phyloP scores from a whole-genome alignment of 2,888 invertebrate species.

The Mechanitis mazaeus region DNA sequence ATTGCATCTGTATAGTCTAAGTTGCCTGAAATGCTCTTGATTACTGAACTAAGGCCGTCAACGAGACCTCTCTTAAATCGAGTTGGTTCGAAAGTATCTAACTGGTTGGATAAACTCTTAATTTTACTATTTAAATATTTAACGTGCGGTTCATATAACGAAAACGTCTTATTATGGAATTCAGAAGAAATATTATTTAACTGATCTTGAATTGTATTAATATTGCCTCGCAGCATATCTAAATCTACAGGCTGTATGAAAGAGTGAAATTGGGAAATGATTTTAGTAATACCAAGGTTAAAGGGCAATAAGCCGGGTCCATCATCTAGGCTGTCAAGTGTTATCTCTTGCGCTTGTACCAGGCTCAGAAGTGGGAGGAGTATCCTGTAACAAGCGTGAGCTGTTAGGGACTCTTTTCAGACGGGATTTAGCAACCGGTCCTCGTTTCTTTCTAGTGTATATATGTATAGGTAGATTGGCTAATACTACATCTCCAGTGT shows the following conservation, averaged over 20 bases:
- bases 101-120: not conserved
- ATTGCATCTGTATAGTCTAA: conserved; percentile 16
- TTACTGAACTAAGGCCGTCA: conserved; percentile 15
- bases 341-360: no score
- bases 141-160: conserved; percentile 1
- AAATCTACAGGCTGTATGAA: not conserved
- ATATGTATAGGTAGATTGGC: no score
- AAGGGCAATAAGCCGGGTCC: no score
- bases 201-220: not conserved
- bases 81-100: conserved; percentile 2
- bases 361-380: no score
- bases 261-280: not conserved
- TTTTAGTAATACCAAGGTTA: no score
- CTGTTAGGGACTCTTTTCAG: no score
- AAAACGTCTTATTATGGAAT: not conserved
- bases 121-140: not conserved
- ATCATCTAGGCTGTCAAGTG: no score
- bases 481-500: no score
- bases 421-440: no score
- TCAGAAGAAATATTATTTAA: not conserved
- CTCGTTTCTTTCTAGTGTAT: no score
- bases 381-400: no score
- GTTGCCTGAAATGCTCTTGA: conserved; percentile 16
- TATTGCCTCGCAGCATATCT: not conserved
- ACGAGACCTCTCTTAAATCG: conserved; percentile 12